Evolutionary conservation across 1,140 invertebrate genomes (phyloP).

Genomic region (Paralvinella palmiformis): DNA sequence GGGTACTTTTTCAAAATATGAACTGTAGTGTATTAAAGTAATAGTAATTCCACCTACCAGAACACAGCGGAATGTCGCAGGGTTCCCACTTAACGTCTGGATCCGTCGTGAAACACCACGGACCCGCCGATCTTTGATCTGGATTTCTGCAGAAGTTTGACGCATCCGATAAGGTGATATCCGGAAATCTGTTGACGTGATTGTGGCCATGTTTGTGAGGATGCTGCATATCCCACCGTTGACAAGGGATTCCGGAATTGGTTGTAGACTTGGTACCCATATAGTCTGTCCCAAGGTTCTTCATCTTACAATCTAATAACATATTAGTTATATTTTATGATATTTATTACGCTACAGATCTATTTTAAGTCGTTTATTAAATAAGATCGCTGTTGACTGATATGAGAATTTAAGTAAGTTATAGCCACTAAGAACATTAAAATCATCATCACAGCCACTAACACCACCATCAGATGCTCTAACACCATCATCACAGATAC

Average conservation of each 20-base stretch:
- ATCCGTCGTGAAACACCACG: slow-evolving; percentile 91
- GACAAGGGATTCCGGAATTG: background rate
- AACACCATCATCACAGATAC: no score
- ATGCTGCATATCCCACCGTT: background rate
- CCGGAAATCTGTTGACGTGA: background rate
- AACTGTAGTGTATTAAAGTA: no score
- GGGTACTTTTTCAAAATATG: no score
- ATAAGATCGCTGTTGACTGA: no score
- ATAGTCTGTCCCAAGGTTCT: background rate
- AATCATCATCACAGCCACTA: no score
- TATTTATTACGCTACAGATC: no score
- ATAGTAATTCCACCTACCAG: background rate
- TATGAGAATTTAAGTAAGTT: no score
- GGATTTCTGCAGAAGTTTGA: slow-evolving; percentile 86
- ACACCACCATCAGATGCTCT: no score
- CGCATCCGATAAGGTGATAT: background rate
- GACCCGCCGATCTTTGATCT: slow-evolving; percentile 70
- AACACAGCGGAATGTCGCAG: slow-evolving; percentile 69
- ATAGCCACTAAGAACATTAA: no score
- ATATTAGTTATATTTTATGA: no score
- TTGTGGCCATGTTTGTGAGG: background rate
- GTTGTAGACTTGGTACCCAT: background rate
- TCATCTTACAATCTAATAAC: background rate
- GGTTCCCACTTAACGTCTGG: slow-evolving; percentile 76
- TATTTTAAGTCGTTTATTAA: no score